A percentile compares a stretch with the other conserved stretches of the same genome.
Evolutionary conservation across 2,797 vertebrate genomes (phyloP).

Genomic region (Hippoglossus hippoglossus): DNA sequence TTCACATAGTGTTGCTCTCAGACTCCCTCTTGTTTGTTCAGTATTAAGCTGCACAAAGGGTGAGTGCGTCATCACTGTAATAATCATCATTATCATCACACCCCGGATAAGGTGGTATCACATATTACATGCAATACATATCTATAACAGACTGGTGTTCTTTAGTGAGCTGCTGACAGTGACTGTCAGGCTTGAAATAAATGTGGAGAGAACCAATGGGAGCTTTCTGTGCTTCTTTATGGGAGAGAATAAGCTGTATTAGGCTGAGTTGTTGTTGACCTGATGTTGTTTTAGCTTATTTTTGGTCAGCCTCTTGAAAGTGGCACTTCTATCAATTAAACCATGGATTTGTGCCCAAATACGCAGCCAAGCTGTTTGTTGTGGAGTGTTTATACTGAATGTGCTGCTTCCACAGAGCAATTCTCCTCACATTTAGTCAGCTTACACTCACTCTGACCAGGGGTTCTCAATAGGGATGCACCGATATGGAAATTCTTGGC

Average conservation of each 20-base stretch:
- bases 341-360: conserved; percentile 14
- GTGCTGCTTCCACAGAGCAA: too few relatives aligned
- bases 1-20: too few relatives aligned
- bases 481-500: too few relatives aligned
- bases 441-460: too few relatives aligned
- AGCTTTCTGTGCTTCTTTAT: conserved; percentile 1
- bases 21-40: too few relatives aligned
- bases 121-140: neutral
- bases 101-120: too few relatives aligned
- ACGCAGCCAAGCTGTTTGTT: neutral
- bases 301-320: neutral
- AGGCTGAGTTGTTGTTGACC: neutral
- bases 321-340: conserved; percentile 31
- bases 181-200: neutral
- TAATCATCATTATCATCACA: too few relatives aligned
- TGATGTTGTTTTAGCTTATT: neutral
- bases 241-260: neutral
- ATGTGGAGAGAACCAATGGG: neutral
- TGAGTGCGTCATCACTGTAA: too few relatives aligned
- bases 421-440: too few relatives aligned
- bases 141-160: neutral
- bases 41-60: too few relatives aligned
- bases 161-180: neutral
- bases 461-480: too few relatives aligned
- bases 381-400: too few relatives aligned